Base-by-base conservation (phyloP, 2,113 vertebrate species). In the Hipposideros armiger region DNA sequence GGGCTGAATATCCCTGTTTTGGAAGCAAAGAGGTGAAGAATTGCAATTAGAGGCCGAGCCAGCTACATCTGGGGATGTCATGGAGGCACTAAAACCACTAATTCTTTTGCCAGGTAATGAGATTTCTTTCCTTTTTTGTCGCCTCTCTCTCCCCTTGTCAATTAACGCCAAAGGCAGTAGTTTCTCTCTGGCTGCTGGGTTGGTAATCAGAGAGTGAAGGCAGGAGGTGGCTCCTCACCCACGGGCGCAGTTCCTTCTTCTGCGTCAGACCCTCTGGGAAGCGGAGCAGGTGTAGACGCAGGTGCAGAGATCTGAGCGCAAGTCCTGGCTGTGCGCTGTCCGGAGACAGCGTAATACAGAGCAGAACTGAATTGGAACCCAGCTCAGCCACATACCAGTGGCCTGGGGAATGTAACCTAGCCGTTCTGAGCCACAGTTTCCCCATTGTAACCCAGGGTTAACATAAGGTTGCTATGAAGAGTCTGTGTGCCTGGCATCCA, bases 101-200 rank as follows among this genome's bases (percentile, higher is more conserved):
- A 97, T 97, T 98, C 96, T 93, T 96, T 84, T 0, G 3, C 95
- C 97, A 97, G 97, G 94, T 94, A 97, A 95, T 93, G 90, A 95
- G 54, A 26, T 87, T 56, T 80, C 30, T 73, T 64, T 26, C 32
- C 54, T 16, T 50, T 40, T 66, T 24, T 66, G 60, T 86, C 54
- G 30, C 47, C 40, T 30, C 1, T 58, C n/a, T 86, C 85, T 90
- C 96, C 96, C 87, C 87, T 97, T 97, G 95, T 98, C 97, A 96
- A 50, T 98, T 95, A 97, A 87, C 22, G 42, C 72, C 78, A 77
- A 92, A 95, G 86, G 28, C 88, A 91, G 85, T 72, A 94, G 96
- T 45, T 96, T 66, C 47, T 86, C 36, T 56, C 62, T 14, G 42
- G 3, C 58, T 50, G 40, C 91, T 50, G 11, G 24, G 13, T 24